Conservation (phyloP, 1,140 invertebrate genomes). For the Ceratina australensis region DNA sequence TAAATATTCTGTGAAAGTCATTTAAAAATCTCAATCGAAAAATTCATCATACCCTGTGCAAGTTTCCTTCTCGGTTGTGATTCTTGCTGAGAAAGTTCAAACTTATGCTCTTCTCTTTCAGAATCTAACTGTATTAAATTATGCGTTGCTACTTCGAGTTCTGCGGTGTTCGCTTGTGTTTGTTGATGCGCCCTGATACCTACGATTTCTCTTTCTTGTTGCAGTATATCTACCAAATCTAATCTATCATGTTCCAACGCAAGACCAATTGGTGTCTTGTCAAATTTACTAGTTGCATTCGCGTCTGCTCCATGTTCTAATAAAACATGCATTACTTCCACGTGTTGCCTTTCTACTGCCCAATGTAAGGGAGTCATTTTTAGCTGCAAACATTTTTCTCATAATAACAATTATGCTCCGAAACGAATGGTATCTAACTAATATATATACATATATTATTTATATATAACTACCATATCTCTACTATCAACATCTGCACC, state of each 20-base stretch:
- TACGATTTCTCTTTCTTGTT: slow-evolving; percentile 77
- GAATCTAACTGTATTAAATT: slow-evolving; percentile 72
- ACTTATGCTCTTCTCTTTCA: slow-evolving; percentile 67
- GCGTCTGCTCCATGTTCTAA: slow-evolving; percentile 87
- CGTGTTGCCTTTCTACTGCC: slow-evolving; percentile 92
- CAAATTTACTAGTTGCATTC: slow-evolving; percentile 88
- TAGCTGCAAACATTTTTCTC: slow-evolving; percentile 80
- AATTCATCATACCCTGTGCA: slow-evolving; percentile 58
- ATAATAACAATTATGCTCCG: background rate
- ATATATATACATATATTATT: slow-evolving; percentile 32
- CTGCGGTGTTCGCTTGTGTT: slow-evolving; percentile 68
- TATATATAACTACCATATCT: slow-evolving; percentile 87
- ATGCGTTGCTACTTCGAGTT: slow-evolving; percentile 74
- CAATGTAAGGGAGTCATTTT: slow-evolving; percentile 97
- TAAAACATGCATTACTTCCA: slow-evolving; percentile 85
- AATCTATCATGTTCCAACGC: slow-evolving; percentile 83
- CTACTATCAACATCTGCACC: slow-evolving; percentile 88
- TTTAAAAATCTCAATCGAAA: background rate
- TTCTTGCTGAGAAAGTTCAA: slow-evolving; percentile 56
- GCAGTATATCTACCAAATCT: slow-evolving; percentile 83
- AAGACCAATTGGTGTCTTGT: slow-evolving; percentile 89
- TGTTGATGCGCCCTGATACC: slow-evolving; percentile 70
- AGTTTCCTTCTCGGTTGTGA: slow-evolving; percentile 55
- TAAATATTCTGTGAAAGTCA: background rate
- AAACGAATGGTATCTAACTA: background rate